Conservation (phyloP, 2,888 invertebrate genomes). For the Prosapia bicincta region DNA sequence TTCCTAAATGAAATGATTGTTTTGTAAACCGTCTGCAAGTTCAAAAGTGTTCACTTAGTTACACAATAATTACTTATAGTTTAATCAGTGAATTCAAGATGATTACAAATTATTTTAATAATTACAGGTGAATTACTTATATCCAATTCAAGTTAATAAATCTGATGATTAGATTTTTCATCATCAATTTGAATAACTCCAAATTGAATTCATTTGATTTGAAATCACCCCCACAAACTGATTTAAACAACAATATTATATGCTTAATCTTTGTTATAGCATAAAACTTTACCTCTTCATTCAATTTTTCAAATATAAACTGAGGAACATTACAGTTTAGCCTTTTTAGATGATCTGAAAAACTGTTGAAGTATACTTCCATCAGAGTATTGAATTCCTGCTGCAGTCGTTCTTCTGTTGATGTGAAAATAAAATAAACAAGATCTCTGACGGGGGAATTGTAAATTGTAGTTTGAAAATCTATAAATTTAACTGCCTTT, state of each 20-base stretch:
- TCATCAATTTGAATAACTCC: not conserved
- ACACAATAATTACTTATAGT: too few relatives aligned
- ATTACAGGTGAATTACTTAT: too few relatives aligned
- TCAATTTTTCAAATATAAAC: not conserved
- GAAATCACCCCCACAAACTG: not conserved
- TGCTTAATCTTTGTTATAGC: not conserved
- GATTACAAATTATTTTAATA: too few relatives aligned
- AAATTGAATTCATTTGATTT: not conserved
- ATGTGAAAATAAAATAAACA: not conserved
- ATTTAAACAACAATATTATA: not conserved
- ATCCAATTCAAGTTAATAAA: not conserved
- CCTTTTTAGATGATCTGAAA: not conserved
- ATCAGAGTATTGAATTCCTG: not conserved
- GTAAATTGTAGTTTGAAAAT: constrained; percentile 6
- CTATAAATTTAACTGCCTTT: not conserved
- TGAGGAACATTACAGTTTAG: not conserved
- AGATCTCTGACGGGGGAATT: not conserved
- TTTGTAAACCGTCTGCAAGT: too few relatives aligned
- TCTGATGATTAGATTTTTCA: not conserved
- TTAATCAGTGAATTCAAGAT: too few relatives aligned
- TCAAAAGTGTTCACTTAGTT: too few relatives aligned
- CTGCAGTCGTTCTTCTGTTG: not conserved
- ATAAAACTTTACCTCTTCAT: not conserved
- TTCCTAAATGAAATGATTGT: too few relatives aligned
- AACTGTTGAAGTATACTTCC: not conserved